phyloP scores from a whole-genome alignment of 2,888 invertebrate genomes.

The Sminthurinus aureus region DNA sequence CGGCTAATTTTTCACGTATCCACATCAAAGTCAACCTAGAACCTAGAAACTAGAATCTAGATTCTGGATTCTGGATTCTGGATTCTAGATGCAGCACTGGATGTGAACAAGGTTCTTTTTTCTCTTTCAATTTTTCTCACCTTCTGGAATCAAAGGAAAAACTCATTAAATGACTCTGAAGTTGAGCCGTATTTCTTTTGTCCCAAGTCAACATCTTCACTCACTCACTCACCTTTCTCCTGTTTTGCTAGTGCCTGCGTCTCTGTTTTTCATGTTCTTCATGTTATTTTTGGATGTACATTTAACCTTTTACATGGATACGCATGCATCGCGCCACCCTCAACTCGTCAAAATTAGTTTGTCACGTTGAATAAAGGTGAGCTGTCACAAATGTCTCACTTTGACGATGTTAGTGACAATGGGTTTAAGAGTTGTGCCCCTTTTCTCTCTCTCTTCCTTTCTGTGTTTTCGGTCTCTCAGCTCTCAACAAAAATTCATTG shows the following conservation, averaged over 20 bases:
- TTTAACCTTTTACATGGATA: too few relatives aligned
- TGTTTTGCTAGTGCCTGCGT: too few relatives aligned
- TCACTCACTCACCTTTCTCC: neutral
- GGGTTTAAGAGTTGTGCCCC: neutral
- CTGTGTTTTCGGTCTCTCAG: neutral
- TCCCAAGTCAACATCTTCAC: conserved; percentile 27
- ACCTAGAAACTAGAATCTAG: too few relatives aligned
- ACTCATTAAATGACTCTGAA: conserved; percentile 34
- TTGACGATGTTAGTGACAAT: neutral
- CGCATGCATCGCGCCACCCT: too few relatives aligned
- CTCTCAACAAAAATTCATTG: too few relatives aligned
- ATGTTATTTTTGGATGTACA: too few relatives aligned
- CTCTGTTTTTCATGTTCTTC: too few relatives aligned
- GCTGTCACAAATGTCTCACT: conserved; percentile 29
- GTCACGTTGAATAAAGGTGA: conserved; percentile 31
- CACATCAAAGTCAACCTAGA: neutral
- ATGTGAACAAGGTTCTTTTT: too few relatives aligned
- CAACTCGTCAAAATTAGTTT: conserved; percentile 34
- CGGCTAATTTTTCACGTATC: conserved; percentile 47
- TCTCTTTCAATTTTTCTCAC: neutral
- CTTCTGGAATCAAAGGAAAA: conserved; percentile 28
- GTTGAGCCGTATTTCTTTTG: conserved; percentile 17
- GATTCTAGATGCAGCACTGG: too few relatives aligned
- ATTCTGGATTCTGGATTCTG: too few relatives aligned
- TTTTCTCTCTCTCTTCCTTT: neutral